A percentile compares a stretch with the other conserved stretches of the same genome.
phyloP scores from a whole-genome alignment of 1,140 invertebrate species.

The Chymomyza costata region DNA sequence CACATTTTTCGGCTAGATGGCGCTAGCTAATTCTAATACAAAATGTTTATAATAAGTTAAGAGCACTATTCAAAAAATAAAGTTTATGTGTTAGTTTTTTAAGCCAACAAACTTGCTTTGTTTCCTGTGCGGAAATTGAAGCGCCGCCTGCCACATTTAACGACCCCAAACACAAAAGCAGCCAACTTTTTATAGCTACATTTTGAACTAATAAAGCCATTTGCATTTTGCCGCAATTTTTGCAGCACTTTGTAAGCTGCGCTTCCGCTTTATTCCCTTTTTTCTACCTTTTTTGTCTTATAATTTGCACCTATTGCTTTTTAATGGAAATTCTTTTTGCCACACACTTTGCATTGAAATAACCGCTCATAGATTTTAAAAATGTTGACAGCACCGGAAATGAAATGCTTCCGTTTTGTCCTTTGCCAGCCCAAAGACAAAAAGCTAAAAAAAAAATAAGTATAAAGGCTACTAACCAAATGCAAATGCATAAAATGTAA shows the following conservation, averaged over 20 bases:
- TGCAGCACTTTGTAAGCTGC: conserved; percentile 7
- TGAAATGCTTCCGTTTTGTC: conserved; percentile 57
- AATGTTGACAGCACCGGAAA: conserved; percentile 64
- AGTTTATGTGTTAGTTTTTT: too few relatives aligned
- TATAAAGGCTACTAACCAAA: conserved; percentile 16
- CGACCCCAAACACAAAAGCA: too few relatives aligned
- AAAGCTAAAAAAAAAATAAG: conserved; percentile 8
- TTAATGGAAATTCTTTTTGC: conserved; percentile 53
- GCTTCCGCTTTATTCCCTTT: conserved; percentile 1
- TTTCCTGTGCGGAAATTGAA: too few relatives aligned
- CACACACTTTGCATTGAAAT: conserved; percentile 53
- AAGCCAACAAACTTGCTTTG: too few relatives aligned
- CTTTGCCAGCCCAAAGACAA: conserved; percentile 1
- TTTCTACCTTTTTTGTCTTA: conserved; percentile 34
- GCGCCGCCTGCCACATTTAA: too few relatives aligned
- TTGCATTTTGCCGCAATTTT: conserved; percentile 2
- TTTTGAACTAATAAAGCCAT: too few relatives aligned
- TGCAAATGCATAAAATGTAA: conserved; percentile 34
- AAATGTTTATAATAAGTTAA: too few relatives aligned
- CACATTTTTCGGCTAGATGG: too few relatives aligned
- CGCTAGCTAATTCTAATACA: too few relatives aligned
- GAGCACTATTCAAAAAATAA: too few relatives aligned
- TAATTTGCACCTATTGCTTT: conserved; percentile 69
- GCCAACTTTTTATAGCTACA: too few relatives aligned
- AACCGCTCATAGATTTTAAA: conserved; percentile 70